Conservation (phyloP, 2,888 invertebrate genomes). For the Mimumesa dahlbomi region DNA sequence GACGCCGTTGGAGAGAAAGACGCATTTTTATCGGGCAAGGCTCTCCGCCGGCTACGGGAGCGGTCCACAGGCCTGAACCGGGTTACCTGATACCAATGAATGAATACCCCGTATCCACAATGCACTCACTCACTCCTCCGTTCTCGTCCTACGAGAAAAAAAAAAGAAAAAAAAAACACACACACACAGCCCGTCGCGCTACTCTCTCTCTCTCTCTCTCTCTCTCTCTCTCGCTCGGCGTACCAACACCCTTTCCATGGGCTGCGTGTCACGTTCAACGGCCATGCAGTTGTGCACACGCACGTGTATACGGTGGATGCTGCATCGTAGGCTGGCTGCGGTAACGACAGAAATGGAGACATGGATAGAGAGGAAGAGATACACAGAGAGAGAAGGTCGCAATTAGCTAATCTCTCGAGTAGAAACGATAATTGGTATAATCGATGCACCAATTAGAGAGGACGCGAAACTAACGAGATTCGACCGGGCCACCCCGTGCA, state of each 20-base stretch:
- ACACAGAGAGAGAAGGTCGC: constrained; percentile 52
- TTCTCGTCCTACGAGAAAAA: constrained; percentile 39
- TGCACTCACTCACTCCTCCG: constrained; percentile 54
- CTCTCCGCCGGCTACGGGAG: constrained; percentile 40
- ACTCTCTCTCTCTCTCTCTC: too few species aligned
- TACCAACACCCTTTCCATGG: constrained; percentile 50
- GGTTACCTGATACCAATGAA: constrained; percentile 77
- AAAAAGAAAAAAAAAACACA: too few species aligned
- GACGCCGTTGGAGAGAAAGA: constrained; percentile 31
- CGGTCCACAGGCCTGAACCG: constrained; percentile 55
- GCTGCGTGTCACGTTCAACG: constrained; percentile 67
- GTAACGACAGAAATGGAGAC: constrained; percentile 13
- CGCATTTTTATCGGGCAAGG: constrained; percentile 55
- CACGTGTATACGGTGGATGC: constrained; percentile 26
- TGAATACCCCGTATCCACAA: constrained; percentile 69
- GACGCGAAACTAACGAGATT: constrained; percentile 73
- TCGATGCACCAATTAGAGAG: constrained; percentile 76
- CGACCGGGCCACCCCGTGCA: constrained; percentile 49
- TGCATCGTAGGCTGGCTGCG: background rate
- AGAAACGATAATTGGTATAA: constrained; percentile 77
- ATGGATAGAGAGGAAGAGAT: constrained; percentile 38
- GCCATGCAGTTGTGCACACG: constrained; percentile 50
- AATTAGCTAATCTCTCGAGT: constrained; percentile 76
- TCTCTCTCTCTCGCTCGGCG: constrained; percentile 30
- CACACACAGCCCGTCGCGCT: constrained; percentile 35